These are phyloP conservation scores for Melipona bicolor DNA, from an alignment of 2,888 invertebrate species.

Conservation along the genomic window DNA sequence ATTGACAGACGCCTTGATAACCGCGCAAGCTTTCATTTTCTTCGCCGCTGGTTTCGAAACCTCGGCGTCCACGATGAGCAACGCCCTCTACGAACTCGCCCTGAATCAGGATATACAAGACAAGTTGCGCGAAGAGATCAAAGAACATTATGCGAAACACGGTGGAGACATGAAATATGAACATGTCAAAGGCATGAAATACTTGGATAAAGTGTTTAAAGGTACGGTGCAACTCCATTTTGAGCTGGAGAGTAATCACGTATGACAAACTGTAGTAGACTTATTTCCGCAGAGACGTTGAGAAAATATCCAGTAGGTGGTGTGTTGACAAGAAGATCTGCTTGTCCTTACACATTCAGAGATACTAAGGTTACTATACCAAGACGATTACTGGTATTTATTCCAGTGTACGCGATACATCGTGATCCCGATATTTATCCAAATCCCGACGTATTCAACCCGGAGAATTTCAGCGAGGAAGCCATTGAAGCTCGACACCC, in stretches of 20 bases:
- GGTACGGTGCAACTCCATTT: constrained; percentile 67
- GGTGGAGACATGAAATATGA: constrained; percentile 82
- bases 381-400: constrained; percentile 52
- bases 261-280: too few species aligned
- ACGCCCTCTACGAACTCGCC: constrained; percentile 73
- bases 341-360: constrained; percentile 68
- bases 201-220: constrained; percentile 82
- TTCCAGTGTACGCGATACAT: constrained; percentile 71
- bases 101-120: constrained; percentile 67
- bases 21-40: constrained; percentile 65
- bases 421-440: constrained; percentile 70
- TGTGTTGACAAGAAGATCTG: constrained; percentile 74
- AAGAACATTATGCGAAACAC: constrained; percentile 61
- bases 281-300: constrained; percentile 80
- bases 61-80: constrained; percentile 72
- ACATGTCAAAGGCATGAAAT: constrained; percentile 81
- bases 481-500: constrained; percentile 66
- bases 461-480: constrained; percentile 74
- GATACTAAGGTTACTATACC: constrained; percentile 70
- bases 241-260: not conserved
- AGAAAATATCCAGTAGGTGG: constrained; percentile 83
- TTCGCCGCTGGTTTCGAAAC: constrained; percentile 72
- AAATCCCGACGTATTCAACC: constrained; percentile 73
- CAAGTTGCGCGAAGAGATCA: constrained; percentile 72
- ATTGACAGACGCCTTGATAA: constrained; percentile 65